phyloP scores from a whole-genome alignment of 2,888 invertebrate genomes.

The Nomada ruficornis region DNA sequence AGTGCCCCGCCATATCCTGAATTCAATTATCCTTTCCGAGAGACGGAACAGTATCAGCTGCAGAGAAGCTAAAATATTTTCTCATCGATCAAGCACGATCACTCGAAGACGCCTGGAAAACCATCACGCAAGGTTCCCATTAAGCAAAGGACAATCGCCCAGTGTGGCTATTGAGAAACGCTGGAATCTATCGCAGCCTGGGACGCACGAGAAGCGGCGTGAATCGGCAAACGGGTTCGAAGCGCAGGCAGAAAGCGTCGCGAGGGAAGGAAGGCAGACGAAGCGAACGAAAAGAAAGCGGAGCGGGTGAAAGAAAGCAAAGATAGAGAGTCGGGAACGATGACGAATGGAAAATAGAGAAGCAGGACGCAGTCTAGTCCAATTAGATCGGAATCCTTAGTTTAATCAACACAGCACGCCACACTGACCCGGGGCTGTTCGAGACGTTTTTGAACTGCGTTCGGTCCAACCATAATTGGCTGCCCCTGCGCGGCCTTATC shows the following conservation, averaged over 20 bases:
- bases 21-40: neutral
- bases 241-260: neutral
- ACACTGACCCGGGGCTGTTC: slow-evolving; percentile 53
- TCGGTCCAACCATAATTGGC: slow-evolving; percentile 67
- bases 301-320: neutral
- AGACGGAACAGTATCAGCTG: neutral
- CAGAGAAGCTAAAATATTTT: neutral
- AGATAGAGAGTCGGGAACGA: slow-evolving; percentile 55
- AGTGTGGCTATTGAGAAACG: slow-evolving; percentile 29
- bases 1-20: too few relatives aligned
- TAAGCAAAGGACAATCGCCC: neutral
- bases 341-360: slow-evolving; percentile 70
- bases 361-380: slow-evolving; percentile 72
- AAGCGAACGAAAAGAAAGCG: neutral
- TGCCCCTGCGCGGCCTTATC: slow-evolving; percentile 68
- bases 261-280: neutral
- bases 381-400: slow-evolving; percentile 79
- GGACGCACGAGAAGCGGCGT: slow-evolving; percentile 28
- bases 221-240: slow-evolving; percentile 36
- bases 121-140: neutral
- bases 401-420: slow-evolving; percentile 73
- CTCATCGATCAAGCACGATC: neutral
- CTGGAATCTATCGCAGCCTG: slow-evolving; percentile 13
- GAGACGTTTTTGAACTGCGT: slow-evolving; percentile 26
- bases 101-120: neutral